Evolutionary conservation across 2,888 invertebrate genomes (phyloP).

Genomic region (Beris chalybata): DNA sequence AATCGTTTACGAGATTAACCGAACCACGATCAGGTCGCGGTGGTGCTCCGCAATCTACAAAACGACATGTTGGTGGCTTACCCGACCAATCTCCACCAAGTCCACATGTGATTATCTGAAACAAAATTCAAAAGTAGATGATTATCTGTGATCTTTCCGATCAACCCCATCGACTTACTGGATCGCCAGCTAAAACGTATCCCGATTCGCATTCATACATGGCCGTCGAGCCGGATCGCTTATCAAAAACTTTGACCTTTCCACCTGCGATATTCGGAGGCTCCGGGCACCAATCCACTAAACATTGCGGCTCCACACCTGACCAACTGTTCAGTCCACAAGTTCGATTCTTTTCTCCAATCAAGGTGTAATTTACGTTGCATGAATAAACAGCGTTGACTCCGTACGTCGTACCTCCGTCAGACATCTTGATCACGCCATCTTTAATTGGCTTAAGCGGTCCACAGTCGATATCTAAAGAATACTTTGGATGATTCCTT

Average conservation of each 20-base stretch:
- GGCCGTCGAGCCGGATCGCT: constrained; percentile 78
- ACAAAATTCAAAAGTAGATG: neutral
- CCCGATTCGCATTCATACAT: constrained; percentile 81
- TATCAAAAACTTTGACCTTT: constrained; percentile 69
- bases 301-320: constrained; percentile 76
- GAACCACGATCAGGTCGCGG: constrained; percentile 77
- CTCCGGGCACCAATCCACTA: constrained; percentile 86
- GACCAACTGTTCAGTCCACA: constrained; percentile 81
- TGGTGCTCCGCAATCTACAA: constrained; percentile 83
- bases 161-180: constrained; percentile 59
- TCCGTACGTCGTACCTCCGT: constrained; percentile 76
- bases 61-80: constrained; percentile 79
- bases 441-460: constrained; percentile 68
- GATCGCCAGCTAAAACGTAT: constrained; percentile 79
- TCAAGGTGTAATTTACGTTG: constrained; percentile 81
- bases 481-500: constrained; percentile 8
- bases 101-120: constrained; percentile 75
- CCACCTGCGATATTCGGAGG: constrained; percentile 79
- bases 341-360: constrained; percentile 70
- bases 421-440: constrained; percentile 68
- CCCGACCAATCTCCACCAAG: constrained; percentile 85
- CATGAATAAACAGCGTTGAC: constrained; percentile 77
- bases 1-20: constrained; percentile 71
- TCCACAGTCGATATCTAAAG: constrained; percentile 82
- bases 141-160: neutral